phyloP scores from a whole-genome alignment of 2,113 vertebrate species.

The Laticauda colubrina region DNA sequence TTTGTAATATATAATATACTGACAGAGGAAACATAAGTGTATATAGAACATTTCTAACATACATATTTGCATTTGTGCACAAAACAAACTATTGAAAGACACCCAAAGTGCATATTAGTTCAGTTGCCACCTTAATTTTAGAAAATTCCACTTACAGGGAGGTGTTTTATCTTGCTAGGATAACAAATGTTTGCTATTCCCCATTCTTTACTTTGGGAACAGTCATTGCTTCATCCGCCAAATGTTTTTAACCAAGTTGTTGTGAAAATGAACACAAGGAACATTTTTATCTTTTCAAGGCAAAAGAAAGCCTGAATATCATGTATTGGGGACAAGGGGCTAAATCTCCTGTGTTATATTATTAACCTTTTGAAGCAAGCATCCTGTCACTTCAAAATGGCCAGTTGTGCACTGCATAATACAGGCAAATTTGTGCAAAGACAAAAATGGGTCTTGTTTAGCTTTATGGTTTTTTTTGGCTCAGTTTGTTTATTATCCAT shows the following conservation, averaged over 20 bases:
- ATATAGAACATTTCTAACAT: neutral
- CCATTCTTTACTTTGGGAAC: neutral
- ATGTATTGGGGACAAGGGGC: neutral
- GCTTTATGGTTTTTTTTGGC: neutral
- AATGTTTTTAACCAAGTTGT: neutral
- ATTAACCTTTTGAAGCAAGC: neutral
- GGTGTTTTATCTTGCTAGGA: neutral
- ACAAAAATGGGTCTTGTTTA: neutral
- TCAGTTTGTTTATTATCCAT: neutral
- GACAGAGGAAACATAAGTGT: neutral
- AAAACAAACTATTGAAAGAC: neutral
- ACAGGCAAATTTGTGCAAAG: neutral
- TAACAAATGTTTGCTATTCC: neutral
- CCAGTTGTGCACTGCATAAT: neutral
- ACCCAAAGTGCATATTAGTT: neutral
- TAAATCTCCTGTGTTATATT: neutral
- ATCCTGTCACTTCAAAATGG: neutral
- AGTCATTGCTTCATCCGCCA: neutral
- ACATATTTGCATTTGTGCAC: neutral
- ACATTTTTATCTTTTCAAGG: neutral
- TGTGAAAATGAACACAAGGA: neutral
- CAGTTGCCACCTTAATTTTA: neutral
- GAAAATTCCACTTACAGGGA: neutral
- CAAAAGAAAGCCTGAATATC: neutral
- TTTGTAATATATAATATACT: neutral